A percentile compares a stretch with the other conserved stretches of the same genome.
phyloP scores from a whole-genome alignment of 2,888 invertebrate genomes.

The Chrysolina oricalcia region DNA sequence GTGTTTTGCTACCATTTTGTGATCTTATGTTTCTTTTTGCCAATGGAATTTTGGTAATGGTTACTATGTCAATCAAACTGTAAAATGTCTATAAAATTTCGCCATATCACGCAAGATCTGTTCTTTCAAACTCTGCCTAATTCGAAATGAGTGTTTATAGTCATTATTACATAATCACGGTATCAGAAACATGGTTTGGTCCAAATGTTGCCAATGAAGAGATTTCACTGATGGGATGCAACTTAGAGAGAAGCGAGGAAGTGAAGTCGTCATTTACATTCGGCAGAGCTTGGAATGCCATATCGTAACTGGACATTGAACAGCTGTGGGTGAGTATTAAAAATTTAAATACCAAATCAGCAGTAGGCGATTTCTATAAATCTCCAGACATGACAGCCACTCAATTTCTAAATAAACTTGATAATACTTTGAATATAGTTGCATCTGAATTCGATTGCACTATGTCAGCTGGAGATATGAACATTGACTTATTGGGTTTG shows the following conservation, averaged over 20 bases:
- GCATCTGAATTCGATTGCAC: constrained; percentile 20
- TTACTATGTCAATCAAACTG: no score
- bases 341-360: neutral
- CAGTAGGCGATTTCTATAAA: constrained; percentile 2
- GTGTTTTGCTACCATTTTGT: no score
- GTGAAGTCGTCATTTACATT: neutral
- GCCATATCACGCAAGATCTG: no score
- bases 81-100: no score
- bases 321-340: constrained; percentile 12
- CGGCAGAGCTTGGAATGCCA: constrained; percentile 1
- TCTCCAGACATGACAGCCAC: constrained; percentile 5
- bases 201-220: neutral
- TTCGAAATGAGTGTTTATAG: constrained; percentile 14
- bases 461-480: constrained; percentile 12
- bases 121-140: no score
- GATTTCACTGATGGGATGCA: neutral
- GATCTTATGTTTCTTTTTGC: no score
- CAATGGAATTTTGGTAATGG: no score
- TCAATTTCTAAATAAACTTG: constrained; percentile 21
- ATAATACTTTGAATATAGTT: constrained; percentile 2
- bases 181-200: neutral
- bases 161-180: neutral
- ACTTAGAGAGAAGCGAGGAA: neutral
- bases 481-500: constrained; percentile 7
- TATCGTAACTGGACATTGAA: constrained; percentile 11